These are phyloP conservation scores for Pachypsylla venusta DNA, from an alignment of 1,140 invertebrate genomes.

Conservation along the genomic window DNA sequence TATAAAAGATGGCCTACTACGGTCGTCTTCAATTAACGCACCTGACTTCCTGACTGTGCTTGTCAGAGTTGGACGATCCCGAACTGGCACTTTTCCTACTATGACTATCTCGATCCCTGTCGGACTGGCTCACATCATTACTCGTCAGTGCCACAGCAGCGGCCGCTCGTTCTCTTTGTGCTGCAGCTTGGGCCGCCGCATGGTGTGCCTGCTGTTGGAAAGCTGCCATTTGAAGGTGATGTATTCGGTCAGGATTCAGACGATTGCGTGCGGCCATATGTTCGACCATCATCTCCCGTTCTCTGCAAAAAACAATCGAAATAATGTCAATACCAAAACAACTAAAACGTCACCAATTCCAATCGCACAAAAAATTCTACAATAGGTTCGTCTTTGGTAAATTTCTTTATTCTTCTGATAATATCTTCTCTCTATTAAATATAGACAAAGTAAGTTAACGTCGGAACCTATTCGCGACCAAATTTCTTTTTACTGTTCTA, in stretches of 20 bases:
- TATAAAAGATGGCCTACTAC: too few species aligned
- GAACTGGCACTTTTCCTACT: conserved; percentile 2
- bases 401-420: too few species aligned
- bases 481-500: too few species aligned
- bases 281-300: neutral
- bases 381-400: too few species aligned
- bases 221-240: conserved; percentile 1
- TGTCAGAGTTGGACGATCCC: neutral
- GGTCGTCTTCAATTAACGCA: too few species aligned
- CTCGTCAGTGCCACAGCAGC: too few species aligned
- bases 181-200: neutral
- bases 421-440: too few species aligned
- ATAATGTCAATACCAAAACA: neutral
- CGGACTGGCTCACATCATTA: too few species aligned
- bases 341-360: too few species aligned
- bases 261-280: neutral
- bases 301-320: neutral
- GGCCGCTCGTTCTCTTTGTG: neutral
- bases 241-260: neutral
- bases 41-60: neutral
- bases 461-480: too few species aligned
- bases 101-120: conserved; percentile 2
- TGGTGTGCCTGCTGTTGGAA: conserved; percentile 4
- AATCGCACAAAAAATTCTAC: too few species aligned
- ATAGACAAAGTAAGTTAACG: too few species aligned